Conservation (phyloP, 2,113 vertebrate genomes). For the Perognathus longimembris region DNA sequence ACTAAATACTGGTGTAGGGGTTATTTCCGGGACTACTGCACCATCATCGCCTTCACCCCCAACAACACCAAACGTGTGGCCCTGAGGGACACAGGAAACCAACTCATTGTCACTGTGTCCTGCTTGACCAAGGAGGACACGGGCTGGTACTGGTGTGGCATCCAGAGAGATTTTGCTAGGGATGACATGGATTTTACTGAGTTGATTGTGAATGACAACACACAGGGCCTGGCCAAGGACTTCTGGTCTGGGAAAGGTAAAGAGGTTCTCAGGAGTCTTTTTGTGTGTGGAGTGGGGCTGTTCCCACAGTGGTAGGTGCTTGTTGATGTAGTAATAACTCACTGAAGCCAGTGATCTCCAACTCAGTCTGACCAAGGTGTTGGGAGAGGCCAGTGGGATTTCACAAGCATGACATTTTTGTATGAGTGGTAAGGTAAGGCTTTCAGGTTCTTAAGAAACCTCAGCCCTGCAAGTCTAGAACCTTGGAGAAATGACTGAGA, state of each 20-base stretch:
- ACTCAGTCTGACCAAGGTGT: background rate
- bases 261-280: background rate
- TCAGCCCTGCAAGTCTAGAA: background rate
- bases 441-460: background rate
- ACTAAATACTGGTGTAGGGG: constrained; percentile 72
- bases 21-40: constrained; percentile 61
- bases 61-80: constrained; percentile 19
- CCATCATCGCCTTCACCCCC: background rate
- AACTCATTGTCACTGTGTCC: constrained; percentile 66
- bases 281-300: background rate
- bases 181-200: constrained; percentile 75
- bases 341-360: background rate
- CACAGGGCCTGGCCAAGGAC: too few species aligned
- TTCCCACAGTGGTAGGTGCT: fast-evolving
- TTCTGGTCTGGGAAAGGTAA: constrained; percentile 39
- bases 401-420: background rate
- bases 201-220: constrained; percentile 55
- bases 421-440: background rate
- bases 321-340: background rate
- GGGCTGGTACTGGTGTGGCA: constrained; percentile 72
- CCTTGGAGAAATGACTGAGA: background rate
- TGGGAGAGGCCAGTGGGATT: background rate
- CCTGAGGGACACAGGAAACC: constrained; percentile 60
- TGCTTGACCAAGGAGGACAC: constrained; percentile 69
- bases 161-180: constrained; percentile 61